Conservation (phyloP, 2,797 vertebrate genomes). For the Perdix hodgsoniae region DNA sequence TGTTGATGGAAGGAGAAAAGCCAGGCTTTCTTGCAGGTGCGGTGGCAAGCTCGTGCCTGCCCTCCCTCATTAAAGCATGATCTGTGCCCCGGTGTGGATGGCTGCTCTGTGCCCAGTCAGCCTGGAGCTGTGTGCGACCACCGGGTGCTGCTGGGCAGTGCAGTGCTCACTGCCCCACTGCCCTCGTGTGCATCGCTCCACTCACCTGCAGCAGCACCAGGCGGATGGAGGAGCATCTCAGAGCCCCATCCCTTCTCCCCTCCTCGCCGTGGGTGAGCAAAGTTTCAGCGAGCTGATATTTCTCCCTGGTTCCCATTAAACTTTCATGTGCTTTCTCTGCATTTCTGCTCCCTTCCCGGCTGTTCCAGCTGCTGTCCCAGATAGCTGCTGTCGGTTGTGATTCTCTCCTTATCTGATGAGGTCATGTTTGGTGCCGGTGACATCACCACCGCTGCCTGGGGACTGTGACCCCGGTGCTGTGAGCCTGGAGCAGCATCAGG, state of each 20-base stretch:
- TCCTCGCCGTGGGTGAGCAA: fast-evolving
- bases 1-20: fast-evolving
- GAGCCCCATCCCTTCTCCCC: too few relatives aligned
- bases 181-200: fast-evolving
- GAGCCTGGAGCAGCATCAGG: background rate
- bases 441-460: background rate
- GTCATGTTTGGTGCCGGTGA: background rate
- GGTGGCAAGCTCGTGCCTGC: background rate
- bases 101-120: fast-evolving
- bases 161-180: background rate
- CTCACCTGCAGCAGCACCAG: fast-evolving
- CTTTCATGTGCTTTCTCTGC: background rate
- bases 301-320: background rate
- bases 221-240: fast-evolving
- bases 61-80: background rate
- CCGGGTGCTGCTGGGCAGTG: background rate
- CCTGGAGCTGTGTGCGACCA: too few relatives aligned
- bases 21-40: fast-evolving
- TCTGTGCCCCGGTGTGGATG: fast-evolving
- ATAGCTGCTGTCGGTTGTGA: background rate
- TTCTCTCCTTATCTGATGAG: background rate
- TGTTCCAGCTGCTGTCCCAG: background rate
- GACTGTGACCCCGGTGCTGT: fast-evolving
- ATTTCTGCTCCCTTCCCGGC: background rate
- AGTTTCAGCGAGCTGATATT: background rate